Evolutionary conservation across 2,888 invertebrate species (phyloP), one percentile per base, ranked within the genome.

Genomic region (Meta bourneti): DNA sequence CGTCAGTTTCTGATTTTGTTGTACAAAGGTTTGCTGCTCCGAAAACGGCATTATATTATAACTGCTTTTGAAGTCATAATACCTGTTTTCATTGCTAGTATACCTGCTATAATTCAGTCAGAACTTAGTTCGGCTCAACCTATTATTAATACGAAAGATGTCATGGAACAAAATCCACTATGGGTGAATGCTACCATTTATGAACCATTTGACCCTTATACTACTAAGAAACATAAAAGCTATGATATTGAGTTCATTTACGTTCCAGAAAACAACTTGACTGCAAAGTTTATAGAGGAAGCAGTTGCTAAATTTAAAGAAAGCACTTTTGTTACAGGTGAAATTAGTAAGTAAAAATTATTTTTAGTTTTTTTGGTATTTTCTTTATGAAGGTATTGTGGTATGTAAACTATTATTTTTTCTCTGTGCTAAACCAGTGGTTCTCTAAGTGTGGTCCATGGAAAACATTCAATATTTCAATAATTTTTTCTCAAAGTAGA

Each of bases 1-100:
- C 81, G 81, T 1, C 92, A 92, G 78, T 90, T 90, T 69, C 11
- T 92, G 16, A 69, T 92, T n/a, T n/a, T 92, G n/a, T 16, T 92
- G 6, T 92, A 89, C 52, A 92, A 90, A 78, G 92, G 92, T 51
- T 70, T 72, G 4, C 80, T 92, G 48, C 77, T 90, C n/a, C 81
- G 92, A 11, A 89, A 86, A 61, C 72, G 90, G 7, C 92, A 92
- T 51, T 90, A 82, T n/a, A 78, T 92, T 16, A 71, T 86, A 11
- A 92, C 90, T 7, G 69, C 72, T 52, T 90, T 90, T 81, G 92
- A 90, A 82, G 49, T 90, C 19, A 54, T 92, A 9, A 78, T 86
- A 61, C 90, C 92, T n/a, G 19, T 92, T 1, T 51, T 89, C 7
- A 54, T 92, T 70, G 78, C 83, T 2, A 70, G 75, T 54, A 89